phyloP scores from a whole-genome alignment of 1,140 invertebrate genomes.

The Megalopta genalis region DNA sequence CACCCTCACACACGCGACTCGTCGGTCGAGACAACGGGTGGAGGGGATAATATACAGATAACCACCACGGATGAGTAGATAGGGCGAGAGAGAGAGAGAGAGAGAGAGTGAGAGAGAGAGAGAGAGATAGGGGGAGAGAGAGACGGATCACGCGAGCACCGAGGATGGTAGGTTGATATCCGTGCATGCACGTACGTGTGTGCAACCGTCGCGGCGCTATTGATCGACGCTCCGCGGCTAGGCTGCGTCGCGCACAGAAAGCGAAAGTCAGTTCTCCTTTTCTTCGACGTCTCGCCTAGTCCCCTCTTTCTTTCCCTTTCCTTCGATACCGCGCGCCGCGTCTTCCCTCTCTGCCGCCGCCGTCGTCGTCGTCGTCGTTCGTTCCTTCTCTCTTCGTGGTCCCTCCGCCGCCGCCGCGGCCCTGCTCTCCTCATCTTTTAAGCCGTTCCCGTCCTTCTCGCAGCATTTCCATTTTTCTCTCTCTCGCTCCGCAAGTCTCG shows the following conservation, averaged over 20 bases:
- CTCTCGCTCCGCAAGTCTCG: neutral
- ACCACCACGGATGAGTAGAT: constrained; percentile 31
- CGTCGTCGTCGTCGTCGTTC: neutral
- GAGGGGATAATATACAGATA: constrained; percentile 41
- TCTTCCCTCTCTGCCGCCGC: constrained; percentile 2
- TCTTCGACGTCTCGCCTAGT: constrained; percentile 65
- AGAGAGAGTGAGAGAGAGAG: too few relatives aligned
- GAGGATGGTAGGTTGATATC: constrained; percentile 2
- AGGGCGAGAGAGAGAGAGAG: constrained; percentile 21
- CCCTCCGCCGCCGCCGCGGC: constrained; percentile 25
- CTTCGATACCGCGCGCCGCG: neutral
- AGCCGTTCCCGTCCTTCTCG: constrained; percentile 29
- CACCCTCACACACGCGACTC: constrained; percentile 59
- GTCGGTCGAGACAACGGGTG: neutral
- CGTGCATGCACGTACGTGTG: constrained; percentile 3
- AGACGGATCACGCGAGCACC: constrained; percentile 28
- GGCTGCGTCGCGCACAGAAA: constrained; percentile 72
- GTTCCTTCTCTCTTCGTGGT: constrained; percentile 23
- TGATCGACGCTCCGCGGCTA: constrained; percentile 73
- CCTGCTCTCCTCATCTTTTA: constrained; percentile 33
- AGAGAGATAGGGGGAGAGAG: neutral
- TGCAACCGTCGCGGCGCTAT: constrained; percentile 70
- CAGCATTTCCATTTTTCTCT: constrained; percentile 7
- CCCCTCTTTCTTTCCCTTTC: constrained; percentile 10
- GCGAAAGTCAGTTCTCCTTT: constrained; percentile 73